Conservation (phyloP, 2,797 vertebrate genomes). For the Pelobates cultripes region DNA sequence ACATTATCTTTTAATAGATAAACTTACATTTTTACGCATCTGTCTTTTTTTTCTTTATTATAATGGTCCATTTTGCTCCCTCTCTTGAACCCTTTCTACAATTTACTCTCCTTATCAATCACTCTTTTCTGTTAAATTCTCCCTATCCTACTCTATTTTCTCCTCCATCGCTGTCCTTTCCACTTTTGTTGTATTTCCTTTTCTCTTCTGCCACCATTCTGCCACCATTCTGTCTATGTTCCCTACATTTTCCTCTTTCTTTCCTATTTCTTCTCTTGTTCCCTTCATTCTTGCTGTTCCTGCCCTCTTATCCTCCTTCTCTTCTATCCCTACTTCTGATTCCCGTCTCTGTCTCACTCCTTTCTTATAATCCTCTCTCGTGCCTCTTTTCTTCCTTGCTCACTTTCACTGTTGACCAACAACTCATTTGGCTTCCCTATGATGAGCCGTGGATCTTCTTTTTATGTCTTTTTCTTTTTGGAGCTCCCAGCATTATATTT, state of each 20-base stretch:
- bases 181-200: not conserved
- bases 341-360: not conserved
- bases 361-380: no score
- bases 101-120: no score
- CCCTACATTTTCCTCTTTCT: not conserved
- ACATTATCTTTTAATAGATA: not conserved
- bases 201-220: not conserved
- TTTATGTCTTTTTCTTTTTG: no score
- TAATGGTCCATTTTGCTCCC: not conserved
- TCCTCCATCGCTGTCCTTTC: not conserved
- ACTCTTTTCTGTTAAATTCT: no score
- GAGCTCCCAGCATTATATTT: no score
- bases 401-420: no score
- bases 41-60: not conserved
- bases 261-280: no score
- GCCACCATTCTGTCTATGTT: not conserved
- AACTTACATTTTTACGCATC: no score
- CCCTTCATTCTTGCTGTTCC: not conserved
- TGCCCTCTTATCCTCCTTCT: not conserved
- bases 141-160: not conserved
- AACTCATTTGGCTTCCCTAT: no score
- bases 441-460: no score
- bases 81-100: no score
- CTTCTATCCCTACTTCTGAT: not conserved
- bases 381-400: no score